A percentile compares a stretch with the other conserved stretches of the same genome.
Conservation (phyloP, 37 sponge, comb jelly and placozoan genomes). For the Amphimedon queenslandica region DNA sequence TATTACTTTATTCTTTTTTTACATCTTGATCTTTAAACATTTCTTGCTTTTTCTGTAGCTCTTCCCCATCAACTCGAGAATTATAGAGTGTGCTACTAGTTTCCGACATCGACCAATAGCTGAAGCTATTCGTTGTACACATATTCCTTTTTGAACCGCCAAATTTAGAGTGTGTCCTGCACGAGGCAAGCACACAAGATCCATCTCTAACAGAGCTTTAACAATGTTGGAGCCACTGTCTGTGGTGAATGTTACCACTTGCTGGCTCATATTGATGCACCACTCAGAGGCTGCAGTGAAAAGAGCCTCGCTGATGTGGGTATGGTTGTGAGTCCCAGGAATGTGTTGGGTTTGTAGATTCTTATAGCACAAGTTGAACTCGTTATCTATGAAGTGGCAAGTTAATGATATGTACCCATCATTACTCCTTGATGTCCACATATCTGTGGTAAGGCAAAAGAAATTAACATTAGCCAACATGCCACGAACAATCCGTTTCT, state of each 20-base stretch:
- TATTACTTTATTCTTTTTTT: no score
- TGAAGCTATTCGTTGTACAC: no score
- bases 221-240: background rate
- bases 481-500: no score
- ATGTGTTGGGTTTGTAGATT: background rate
- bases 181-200: background rate
- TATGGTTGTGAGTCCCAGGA: background rate
- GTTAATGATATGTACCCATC: background rate
- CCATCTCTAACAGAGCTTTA: background rate
- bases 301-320: background rate
- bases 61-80: no score
- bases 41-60: no score
- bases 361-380: background rate
- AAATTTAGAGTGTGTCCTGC: conserved; percentile 6
- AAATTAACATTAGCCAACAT: no score
- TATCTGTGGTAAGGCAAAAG: no score
- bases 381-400: background rate
- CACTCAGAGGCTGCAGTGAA: background rate
- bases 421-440: no score
- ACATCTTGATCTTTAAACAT: no score
- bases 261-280: background rate
- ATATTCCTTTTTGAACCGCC: background rate
- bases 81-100: no score
- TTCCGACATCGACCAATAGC: no score
- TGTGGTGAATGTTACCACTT: background rate